A percentile compares a stretch with the other conserved stretches of the same genome.
Evolutionary conservation across 2,797 vertebrate species (phyloP).

Genomic region (Dendrocincla tyrannina): DNA sequence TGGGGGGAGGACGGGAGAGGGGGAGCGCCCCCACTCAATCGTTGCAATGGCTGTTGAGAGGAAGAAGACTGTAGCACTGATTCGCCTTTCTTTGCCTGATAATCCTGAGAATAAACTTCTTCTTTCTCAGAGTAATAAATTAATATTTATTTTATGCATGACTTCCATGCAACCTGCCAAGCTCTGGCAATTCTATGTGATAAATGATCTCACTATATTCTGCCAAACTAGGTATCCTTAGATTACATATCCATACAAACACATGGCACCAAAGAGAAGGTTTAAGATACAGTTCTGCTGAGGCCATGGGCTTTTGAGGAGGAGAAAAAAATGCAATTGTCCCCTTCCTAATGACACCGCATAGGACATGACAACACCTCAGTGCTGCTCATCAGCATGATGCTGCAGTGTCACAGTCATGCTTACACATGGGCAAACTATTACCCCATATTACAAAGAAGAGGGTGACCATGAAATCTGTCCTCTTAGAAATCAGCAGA

Average conservation of each 20-base stretch:
- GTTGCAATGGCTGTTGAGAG: not conserved
- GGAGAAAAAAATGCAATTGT: not conserved
- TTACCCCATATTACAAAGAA: not conserved
- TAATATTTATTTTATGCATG: conserved; percentile 7
- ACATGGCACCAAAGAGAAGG: not conserved
- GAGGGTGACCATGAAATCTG: not conserved
- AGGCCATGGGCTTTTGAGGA: not conserved
- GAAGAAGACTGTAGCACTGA: not conserved
- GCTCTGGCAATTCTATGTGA: not conserved
- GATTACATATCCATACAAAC: not conserved
- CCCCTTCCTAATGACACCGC: not conserved
- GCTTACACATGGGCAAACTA: not conserved
- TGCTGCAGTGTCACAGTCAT: not conserved
- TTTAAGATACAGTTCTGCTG: not conserved
- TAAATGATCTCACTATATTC: not conserved
- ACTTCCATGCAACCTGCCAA: not conserved
- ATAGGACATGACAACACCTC: not conserved
- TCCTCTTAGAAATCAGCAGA: not conserved
- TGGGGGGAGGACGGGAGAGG: too few species aligned
- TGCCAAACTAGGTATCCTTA: not conserved
- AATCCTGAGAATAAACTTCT: not conserved
- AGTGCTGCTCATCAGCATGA: not conserved
- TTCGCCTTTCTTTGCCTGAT: not conserved
- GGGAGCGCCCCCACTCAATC: too few species aligned
- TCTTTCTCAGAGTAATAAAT: not conserved